phyloP scores from a whole-genome alignment of 2,113 vertebrate species.

The Motacilla tschutschensis region DNA sequence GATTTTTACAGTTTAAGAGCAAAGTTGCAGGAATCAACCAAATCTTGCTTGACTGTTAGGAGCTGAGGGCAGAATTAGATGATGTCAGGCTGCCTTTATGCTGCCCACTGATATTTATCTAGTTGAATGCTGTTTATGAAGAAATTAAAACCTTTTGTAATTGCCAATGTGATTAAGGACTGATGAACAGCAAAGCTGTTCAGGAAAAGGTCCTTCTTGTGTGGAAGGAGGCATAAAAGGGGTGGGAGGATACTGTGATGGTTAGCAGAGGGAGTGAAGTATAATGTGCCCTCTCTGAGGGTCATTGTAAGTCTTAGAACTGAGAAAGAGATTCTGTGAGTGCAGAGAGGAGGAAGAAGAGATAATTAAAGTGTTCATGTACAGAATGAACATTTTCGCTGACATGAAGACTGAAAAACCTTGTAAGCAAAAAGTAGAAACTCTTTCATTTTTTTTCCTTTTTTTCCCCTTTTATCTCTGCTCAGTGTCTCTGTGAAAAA shows the following conservation, averaged over 20 bases:
- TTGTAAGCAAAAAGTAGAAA: neutral
- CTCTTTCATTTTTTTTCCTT: too few species aligned
- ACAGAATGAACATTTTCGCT: neutral
- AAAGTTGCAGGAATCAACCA: neutral
- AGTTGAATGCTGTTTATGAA: neutral
- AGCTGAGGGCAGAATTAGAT: neutral
- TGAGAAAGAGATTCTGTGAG: neutral
- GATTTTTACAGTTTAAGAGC: accelerated
- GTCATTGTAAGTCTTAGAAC: neutral
- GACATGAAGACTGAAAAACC: neutral
- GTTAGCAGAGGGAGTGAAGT: neutral
- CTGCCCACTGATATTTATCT: neutral
- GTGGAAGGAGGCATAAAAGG: neutral
- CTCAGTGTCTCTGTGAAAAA: neutral
- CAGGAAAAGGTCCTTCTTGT: neutral
- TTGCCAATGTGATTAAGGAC: neutral
- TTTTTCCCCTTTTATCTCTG: neutral
- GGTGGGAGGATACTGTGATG: neutral
- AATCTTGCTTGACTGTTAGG: neutral
- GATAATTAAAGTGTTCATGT: neutral
- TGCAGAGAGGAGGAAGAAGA: neutral
- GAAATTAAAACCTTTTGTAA: neutral
- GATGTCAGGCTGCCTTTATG: neutral
- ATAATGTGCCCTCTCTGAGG: neutral
- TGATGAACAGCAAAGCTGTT: neutral